A percentile compares a stretch with the other conserved stretches of the same genome.
phyloP scores from a whole-genome alignment of 35 echinoderm and acorn worm species.

The Ophioderma brevispina region DNA sequence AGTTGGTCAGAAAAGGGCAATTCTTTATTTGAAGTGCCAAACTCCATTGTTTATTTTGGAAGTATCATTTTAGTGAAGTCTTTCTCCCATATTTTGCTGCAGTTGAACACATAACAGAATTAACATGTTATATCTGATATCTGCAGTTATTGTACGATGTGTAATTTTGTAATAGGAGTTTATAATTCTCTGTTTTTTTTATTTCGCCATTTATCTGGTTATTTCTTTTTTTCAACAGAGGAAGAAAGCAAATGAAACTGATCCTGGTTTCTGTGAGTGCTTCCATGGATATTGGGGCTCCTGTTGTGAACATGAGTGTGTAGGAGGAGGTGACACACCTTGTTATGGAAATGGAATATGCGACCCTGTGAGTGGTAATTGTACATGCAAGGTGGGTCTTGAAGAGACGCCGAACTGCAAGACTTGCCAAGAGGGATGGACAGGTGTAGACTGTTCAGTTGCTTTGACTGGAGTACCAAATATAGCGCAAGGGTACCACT shows the following conservation, averaged over 20 bases:
- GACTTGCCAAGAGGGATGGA: slow-evolving; percentile 45
- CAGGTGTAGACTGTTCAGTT: slow-evolving; percentile 80
- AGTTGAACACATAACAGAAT: too few relatives aligned
- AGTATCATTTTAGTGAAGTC: too few relatives aligned
- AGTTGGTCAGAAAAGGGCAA: too few relatives aligned
- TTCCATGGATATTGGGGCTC: slow-evolving; percentile 81
- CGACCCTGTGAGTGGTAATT: slow-evolving; percentile 50
- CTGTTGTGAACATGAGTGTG: slow-evolving; percentile 77
- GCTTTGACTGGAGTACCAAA: slow-evolving; percentile 5
- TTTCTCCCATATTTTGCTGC: too few relatives aligned
- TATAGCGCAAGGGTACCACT: slow-evolving; percentile 11
- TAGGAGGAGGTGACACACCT: slow-evolving; percentile 69
- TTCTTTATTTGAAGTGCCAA: too few relatives aligned
- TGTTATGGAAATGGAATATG: slow-evolving; percentile 78
- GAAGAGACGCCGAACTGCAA: slow-evolving; percentile 62
- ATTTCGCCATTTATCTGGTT: too few relatives aligned
- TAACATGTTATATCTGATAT: too few relatives aligned
- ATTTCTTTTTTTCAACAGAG: neutral
- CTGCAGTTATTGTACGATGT: too few relatives aligned
- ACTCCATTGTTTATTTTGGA: too few relatives aligned
- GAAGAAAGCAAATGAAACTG: slow-evolving; percentile 15
- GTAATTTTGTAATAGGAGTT: too few relatives aligned
- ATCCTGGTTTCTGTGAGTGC: slow-evolving; percentile 68
- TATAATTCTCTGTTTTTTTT: too few relatives aligned
- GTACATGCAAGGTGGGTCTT: slow-evolving; percentile 47